Conservation (phyloP, 2,888 invertebrate genomes). For the Drosophila eohydei region DNA sequence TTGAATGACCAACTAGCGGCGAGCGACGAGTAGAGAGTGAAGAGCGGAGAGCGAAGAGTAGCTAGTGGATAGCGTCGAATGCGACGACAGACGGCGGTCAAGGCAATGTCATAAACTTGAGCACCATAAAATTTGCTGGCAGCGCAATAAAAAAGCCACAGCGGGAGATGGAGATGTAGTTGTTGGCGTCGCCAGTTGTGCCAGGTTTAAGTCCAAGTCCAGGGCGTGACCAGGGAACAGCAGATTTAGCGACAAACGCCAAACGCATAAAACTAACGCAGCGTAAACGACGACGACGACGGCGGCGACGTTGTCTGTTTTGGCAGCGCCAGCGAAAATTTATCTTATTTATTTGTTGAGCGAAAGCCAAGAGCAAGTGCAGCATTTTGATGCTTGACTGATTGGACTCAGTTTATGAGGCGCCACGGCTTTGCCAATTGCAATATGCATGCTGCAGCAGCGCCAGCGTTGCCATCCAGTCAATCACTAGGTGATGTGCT, state of each 20-base stretch:
- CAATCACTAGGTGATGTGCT: neutral
- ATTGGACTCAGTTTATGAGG: conserved; percentile 68
- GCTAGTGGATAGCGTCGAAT: conserved; percentile 15
- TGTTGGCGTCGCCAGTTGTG: conserved; percentile 37
- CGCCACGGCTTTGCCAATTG: conserved; percentile 37
- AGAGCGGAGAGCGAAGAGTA: neutral
- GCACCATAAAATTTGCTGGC: conserved; percentile 84
- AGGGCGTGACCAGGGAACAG: conserved; percentile 63
- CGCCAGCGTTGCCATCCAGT: conserved; percentile 27
- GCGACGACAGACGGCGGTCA: conserved; percentile 65
- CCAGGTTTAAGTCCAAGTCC: conserved; percentile 66
- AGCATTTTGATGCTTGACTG: conserved; percentile 82
- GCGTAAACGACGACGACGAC: conserved; percentile 75
- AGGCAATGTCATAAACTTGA: conserved; percentile 83
- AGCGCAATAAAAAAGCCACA: conserved; percentile 81
- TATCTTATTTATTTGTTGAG: conserved; percentile 78
- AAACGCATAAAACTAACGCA: conserved; percentile 83
- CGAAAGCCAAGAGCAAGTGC: conserved; percentile 62
- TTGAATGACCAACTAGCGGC: conserved; percentile 21
- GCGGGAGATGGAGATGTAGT: conserved; percentile 67
- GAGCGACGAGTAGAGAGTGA: conserved; percentile 1
- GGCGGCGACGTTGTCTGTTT: conserved; percentile 52
- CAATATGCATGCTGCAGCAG: neutral
- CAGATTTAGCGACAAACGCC: conserved; percentile 65
- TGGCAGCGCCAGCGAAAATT: conserved; percentile 78